A percentile compares a stretch with the other conserved stretches of the same genome.
phyloP scores from a whole-genome alignment of 2,888 invertebrate species.

The Conus canariensis region DNA sequence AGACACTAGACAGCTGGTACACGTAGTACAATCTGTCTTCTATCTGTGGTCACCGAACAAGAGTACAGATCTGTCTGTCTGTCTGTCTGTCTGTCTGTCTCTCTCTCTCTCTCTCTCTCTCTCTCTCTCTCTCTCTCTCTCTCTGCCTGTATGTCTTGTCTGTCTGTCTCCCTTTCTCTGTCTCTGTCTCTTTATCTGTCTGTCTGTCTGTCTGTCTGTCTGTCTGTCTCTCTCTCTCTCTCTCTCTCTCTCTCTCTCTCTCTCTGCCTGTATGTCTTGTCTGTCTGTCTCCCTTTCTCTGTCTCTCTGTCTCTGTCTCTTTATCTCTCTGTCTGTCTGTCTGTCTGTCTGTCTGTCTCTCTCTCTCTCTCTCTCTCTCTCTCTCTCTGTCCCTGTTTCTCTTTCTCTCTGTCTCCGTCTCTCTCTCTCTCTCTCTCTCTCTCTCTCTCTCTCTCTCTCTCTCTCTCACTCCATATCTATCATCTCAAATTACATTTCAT shows the following conservation, averaged over 20 bases:
- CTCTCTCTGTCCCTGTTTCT: neutral
- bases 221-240: neutral
- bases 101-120: neutral
- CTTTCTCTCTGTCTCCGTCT: neutral
- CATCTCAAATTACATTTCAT: neutral
- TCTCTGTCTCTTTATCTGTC: too few relatives aligned
- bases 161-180: neutral
- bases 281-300: neutral
- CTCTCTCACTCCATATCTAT: neutral
- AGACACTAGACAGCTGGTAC: too few relatives aligned
- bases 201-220: neutral
- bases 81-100: too few relatives aligned
- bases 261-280: too few relatives aligned
- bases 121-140: neutral
- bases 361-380: too few relatives aligned
- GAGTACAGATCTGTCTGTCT: too few relatives aligned
- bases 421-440: neutral
- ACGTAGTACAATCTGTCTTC: too few relatives aligned
- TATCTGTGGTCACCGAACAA: too few relatives aligned
- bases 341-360: neutral
- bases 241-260: neutral
- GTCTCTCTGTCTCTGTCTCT: neutral
- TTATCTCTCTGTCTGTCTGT: neutral
- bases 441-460: neutral
- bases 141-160: neutral